Evolutionary conservation across 2,888 invertebrate genomes (phyloP), one percentile per base, ranked within the genome.

Genomic region (Stenodera caucasica): DNA sequence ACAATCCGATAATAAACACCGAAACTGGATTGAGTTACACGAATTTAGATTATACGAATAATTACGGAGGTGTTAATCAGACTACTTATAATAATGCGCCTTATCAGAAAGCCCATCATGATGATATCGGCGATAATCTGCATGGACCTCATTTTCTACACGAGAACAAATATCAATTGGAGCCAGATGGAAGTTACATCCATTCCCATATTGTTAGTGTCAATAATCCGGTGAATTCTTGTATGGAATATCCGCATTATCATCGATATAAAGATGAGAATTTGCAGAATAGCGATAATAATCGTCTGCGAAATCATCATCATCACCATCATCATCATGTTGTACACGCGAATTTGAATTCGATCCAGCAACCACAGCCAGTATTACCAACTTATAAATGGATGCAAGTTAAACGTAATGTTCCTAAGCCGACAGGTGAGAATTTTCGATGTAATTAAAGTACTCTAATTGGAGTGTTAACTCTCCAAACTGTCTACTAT

Each of bases 371-470:
- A 75, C 86, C 74, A 40, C 88, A 87, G 69, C 82, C 86, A 12
- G 83, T 86, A 53, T 88, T 94, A 63, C 95, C 95, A 23, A 96
- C 96, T 0, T 98, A 97, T 82, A 96, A 98, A 81, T 98, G 98
- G 98, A 98, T 98, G 98, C 96, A 97, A 83, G 93, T 98, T 75
- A 98, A 98, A 82, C 86, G 98, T 80, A 96, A 96, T 81, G 92
- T 95, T 70, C 95, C 96, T 53, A 97, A 97, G 82, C 94, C 96
- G 72, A 84, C 91, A 80, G 91, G 96, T 93, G 80, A 86, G 89
- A 21, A 12, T 37, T 3, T 2, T 9, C 6, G 4, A 8, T 37
- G 37, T 37, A 45, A 45, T 45, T 18, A 35, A 3, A 35, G 5
- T 6, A 32, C 9, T 32, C 32, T 12, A 6, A 6, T 11, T 35